A percentile compares a stretch with the other conserved stretches of the same genome.
Conservation (phyloP, 53 echinoderm and acorn worm species). For the Arbacia lixula region DNA sequence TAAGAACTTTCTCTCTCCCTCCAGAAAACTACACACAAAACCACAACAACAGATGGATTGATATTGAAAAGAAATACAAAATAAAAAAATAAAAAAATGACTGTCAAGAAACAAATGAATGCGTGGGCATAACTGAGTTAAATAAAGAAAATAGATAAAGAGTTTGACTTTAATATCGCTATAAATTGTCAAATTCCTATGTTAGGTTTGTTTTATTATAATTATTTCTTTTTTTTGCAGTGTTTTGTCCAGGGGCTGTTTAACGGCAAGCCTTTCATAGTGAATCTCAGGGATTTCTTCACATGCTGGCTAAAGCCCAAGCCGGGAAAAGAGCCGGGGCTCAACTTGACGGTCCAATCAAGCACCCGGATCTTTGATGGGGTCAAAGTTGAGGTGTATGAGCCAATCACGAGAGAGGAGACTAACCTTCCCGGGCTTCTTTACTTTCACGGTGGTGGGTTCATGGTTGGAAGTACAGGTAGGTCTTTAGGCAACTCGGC, state of each 20-base stretch:
- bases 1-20: no score
- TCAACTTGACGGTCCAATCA: slow-evolving; percentile 22
- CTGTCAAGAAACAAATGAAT: no score
- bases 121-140: no score
- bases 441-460: slow-evolving; percentile 49
- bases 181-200: no score
- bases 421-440: slow-evolving; percentile 19
- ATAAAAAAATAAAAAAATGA: no score
- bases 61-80: no score
- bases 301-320: slow-evolving; percentile 12
- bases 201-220: no score
- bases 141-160: no score
- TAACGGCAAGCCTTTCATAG: slow-evolving; percentile 29
- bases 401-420: slow-evolving; percentile 17
- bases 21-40: no score
- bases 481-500: neutral
- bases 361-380: slow-evolving; percentile 25
- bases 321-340: neutral
- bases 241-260: slow-evolving; percentile 5
- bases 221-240: no score
- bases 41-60: no score
- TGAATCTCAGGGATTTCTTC: neutral
- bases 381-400: slow-evolving; percentile 34
- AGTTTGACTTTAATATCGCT: no score
- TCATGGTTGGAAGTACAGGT: slow-evolving; percentile 44